A percentile compares a stretch with the other conserved stretches of the same genome.
These are phyloP conservation scores for Lasius platythorax DNA, from an alignment of 2,888 invertebrate species.

Conservation along the genomic window DNA sequence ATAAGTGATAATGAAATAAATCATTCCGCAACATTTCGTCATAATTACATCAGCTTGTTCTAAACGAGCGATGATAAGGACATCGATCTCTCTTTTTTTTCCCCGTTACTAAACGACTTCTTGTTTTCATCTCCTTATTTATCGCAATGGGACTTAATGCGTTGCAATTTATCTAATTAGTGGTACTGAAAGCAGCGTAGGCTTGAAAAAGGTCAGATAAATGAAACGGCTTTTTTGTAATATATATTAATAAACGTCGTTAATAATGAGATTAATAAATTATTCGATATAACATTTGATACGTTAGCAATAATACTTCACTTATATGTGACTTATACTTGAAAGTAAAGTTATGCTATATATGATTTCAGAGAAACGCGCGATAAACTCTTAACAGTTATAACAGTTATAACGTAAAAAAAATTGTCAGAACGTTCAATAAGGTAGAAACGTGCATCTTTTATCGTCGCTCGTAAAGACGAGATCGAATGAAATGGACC, in stretches of 20 bases:
- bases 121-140: conserved; percentile 15
- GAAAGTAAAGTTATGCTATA: background rate
- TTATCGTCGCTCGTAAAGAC: conserved; percentile 41
- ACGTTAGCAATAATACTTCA: background rate
- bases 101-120: background rate
- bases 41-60: conserved; percentile 69
- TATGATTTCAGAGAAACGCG: background rate
- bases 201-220: background rate
- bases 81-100: conserved; percentile 24
- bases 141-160: background rate
- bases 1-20: conserved; percentile 68
- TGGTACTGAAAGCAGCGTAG: background rate
- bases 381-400: conserved; percentile 12
- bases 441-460: conserved; percentile 23
- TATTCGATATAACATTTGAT: background rate
- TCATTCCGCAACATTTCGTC: conserved; percentile 65
- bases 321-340: background rate
- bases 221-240: background rate
- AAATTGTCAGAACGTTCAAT: conserved; percentile 14
- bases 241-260: background rate
- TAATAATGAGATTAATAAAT: conserved; percentile 33
- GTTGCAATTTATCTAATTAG: conserved; percentile 37
- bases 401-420: conserved; percentile 13
- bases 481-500: conserved; percentile 33
- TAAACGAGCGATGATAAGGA: conserved; percentile 35